phyloP scores from a whole-genome alignment of 2,797 vertebrate genomes.

The Typhlichthys subterraneus region DNA sequence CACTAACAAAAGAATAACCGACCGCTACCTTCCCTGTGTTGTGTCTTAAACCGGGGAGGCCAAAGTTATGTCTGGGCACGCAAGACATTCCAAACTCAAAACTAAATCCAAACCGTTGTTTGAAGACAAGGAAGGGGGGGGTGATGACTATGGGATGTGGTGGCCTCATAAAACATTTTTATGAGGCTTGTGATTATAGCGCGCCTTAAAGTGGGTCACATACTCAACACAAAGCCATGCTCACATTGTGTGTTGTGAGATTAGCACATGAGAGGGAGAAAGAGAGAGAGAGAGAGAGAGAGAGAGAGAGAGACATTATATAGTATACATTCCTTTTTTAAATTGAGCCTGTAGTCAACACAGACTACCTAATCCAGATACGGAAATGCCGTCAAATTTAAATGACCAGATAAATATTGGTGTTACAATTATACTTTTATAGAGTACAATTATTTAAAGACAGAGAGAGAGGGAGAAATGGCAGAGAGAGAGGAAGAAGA shows the following conservation, averaged over 20 bases:
- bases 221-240: conserved; percentile 1
- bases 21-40: background rate
- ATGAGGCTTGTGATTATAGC: conserved; percentile 44
- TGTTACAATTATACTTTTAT: no score
- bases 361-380: no score
- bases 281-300: background rate
- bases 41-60: no score
- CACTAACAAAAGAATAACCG: conserved; percentile 9
- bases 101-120: conserved; percentile 3
- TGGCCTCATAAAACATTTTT: background rate
- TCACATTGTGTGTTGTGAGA: conserved; percentile 33
- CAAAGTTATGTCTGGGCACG: no score
- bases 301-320: conserved; percentile 30
- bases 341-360: no score
- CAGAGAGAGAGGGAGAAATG: no score
- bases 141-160: background rate
- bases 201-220: conserved; percentile 51
- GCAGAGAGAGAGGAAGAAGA: background rate
- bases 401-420: no score
- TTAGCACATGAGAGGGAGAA: conserved; percentile 28
- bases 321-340: no score
- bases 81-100: no score
- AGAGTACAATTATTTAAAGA: no score
- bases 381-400: no score
- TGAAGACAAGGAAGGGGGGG: conserved; percentile 27